phyloP scores from a whole-genome alignment of 2,113 vertebrate species.

The Pandion haliaetus region DNA sequence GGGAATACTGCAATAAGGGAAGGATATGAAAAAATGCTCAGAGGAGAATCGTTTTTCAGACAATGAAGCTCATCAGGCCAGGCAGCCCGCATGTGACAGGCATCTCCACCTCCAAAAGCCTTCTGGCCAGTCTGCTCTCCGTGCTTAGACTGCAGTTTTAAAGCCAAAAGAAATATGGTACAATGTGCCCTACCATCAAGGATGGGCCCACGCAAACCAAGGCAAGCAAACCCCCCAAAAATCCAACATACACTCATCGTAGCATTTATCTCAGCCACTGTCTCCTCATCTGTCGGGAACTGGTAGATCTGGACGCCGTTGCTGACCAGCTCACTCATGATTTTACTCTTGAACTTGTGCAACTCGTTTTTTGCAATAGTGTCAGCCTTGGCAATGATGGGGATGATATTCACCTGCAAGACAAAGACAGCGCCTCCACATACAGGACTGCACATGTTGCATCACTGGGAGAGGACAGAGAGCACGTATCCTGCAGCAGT shows the following conservation, averaged over 20 bases:
- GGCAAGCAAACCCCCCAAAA: not conserved
- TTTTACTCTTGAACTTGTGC: constrained; percentile 87
- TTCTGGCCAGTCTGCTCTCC: not conserved
- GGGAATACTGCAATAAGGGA: not conserved
- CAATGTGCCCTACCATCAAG: fast-evolving
- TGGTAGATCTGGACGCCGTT: constrained; percentile 86
- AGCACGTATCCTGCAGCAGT: fast-evolving
- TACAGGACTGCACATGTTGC: not conserved
- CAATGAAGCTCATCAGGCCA: fast-evolving
- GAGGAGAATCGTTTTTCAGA: not conserved
- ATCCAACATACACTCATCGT: constrained; percentile 79
- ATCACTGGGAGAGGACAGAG: not conserved
- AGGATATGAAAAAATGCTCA: not conserved
- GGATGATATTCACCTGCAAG: constrained; percentile 84
- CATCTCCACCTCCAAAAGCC: not conserved
- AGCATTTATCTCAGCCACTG: constrained; percentile 82
- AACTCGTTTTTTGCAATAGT: constrained; percentile 84
- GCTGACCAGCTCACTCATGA: constrained; percentile 86
- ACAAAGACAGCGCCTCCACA: not conserved
- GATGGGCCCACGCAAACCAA: not conserved
- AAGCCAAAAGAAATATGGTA: not conserved
- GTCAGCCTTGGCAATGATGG: constrained; percentile 85
- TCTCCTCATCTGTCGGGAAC: constrained; percentile 83
- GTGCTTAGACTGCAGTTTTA: not conserved
- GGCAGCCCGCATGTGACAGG: not conserved